Percentiles rank a stretch among this genome's conserved stretches.
Conservation (phyloP, 2,113 vertebrate species). For the Gnathonemus echidnorhynchus region DNA sequence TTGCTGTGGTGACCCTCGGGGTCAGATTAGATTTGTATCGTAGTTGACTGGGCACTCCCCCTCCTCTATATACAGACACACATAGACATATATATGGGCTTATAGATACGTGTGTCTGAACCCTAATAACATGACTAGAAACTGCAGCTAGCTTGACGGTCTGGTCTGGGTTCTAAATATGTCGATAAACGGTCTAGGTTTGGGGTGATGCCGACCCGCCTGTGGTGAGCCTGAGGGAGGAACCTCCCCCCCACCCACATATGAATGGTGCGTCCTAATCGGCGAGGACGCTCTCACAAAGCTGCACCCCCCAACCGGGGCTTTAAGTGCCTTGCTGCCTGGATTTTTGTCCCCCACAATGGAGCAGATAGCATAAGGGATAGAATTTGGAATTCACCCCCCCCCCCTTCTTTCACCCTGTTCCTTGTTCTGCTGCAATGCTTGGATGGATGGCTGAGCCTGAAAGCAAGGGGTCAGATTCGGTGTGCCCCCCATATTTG, state of each 20-base stretch:
- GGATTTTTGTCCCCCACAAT: slow-evolving; percentile 41
- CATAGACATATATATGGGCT: not conserved
- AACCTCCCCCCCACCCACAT: not conserved
- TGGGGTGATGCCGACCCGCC: no score
- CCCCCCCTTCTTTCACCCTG: not conserved
- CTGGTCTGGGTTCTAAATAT: slow-evolving; percentile 2
- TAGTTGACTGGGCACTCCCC: slow-evolving; percentile 32
- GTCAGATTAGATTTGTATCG: slow-evolving; percentile 40
- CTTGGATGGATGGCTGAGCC: slow-evolving; percentile 59
- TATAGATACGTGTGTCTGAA: not conserved
- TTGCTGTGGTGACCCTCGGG: slow-evolving; percentile 30
- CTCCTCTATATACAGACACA: slow-evolving; percentile 25
- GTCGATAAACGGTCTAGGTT: not conserved
- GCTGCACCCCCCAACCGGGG: slow-evolving; percentile 5
- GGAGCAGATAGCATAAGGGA: slow-evolving; percentile 29
- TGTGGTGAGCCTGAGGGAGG: not conserved
- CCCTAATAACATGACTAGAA: not conserved
- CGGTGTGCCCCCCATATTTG: slow-evolving; percentile 53
- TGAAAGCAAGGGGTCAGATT: slow-evolving; percentile 64
- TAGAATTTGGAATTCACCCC: slow-evolving; percentile 19
- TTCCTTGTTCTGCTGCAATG: slow-evolving; percentile 38
- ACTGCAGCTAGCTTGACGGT: slow-evolving; percentile 17
- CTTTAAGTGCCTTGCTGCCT: slow-evolving; percentile 31
- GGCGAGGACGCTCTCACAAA: slow-evolving; percentile 21
- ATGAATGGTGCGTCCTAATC: slow-evolving; percentile 22